Percentiles rank a stretch among this genome's conserved stretches.
Evolutionary conservation across 2,113 vertebrate species (phyloP).

Genomic region (Parotia lawesii): DNA sequence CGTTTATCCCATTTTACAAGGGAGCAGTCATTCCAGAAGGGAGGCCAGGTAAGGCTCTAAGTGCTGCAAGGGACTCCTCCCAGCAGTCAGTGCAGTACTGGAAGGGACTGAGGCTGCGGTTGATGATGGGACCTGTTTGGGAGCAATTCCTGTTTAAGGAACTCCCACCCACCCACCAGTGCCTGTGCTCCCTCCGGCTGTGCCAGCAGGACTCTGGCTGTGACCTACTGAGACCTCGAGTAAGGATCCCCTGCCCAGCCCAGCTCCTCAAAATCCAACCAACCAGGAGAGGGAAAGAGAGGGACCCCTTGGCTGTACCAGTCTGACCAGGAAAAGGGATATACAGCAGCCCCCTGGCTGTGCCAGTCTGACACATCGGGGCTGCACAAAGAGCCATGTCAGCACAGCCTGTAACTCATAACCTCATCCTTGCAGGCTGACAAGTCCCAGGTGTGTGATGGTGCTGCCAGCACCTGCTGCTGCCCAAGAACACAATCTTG

Average conservation of each 20-base stretch:
- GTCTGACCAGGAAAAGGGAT: not conserved
- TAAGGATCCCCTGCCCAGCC: not conserved
- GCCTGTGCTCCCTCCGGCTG: not conserved
- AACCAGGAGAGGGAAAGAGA: not conserved
- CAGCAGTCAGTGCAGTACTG: not conserved
- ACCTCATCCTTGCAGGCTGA: not conserved
- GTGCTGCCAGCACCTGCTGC: not conserved
- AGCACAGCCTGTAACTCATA: not conserved
- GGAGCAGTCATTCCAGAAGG: accelerated
- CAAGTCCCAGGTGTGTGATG: not conserved
- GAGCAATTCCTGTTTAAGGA: not conserved
- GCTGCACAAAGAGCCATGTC: accelerated
- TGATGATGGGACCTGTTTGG: not conserved
- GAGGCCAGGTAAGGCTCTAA: not conserved
- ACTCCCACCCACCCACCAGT: not conserved
- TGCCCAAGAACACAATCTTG: not conserved
- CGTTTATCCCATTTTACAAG: not conserved
- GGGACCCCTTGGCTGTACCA: too few species aligned
- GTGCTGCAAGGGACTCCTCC: not conserved
- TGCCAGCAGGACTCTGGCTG: not conserved
- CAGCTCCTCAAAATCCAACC: not conserved
- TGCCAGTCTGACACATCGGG: accelerated
- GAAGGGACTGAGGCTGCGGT: not conserved
- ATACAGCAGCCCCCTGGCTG: too few species aligned
- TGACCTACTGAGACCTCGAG: not conserved